Evolutionary conservation across 2,113 vertebrate species (phyloP).

Genomic region (Pao palembangensis): DNA sequence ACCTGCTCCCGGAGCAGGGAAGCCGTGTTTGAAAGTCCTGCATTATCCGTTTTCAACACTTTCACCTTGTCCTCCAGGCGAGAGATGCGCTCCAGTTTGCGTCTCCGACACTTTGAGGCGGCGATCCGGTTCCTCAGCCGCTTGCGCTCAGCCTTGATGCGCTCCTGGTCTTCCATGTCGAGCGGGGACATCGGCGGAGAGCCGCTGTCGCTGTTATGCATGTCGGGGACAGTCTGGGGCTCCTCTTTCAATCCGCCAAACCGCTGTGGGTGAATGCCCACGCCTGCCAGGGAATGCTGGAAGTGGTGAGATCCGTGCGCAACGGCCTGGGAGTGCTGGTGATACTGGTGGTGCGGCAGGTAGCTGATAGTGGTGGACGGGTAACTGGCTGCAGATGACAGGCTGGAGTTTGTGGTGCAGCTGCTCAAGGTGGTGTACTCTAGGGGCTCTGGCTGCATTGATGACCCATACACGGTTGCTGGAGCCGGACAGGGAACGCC

Average conservation of each 20-base stretch:
- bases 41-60: slow-evolving; percentile 86
- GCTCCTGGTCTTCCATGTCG: slow-evolving; percentile 89
- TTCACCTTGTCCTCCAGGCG: slow-evolving; percentile 92
- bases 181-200: slow-evolving; percentile 87
- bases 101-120: slow-evolving; percentile 88
- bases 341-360: slow-evolving; percentile 78
- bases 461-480: slow-evolving; percentile 71
- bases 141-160: slow-evolving; percentile 89
- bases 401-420: slow-evolving; percentile 70
- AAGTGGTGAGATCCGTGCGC: slow-evolving; percentile 73
- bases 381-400: slow-evolving; percentile 72
- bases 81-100: slow-evolving; percentile 91
- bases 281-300: slow-evolving; percentile 64
- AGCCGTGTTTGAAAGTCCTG: slow-evolving; percentile 84
- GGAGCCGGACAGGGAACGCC: slow-evolving; percentile 70
- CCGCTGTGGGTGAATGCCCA: slow-evolving; percentile 66
- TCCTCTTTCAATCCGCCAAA: slow-evolving; percentile 82
- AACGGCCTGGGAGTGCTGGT: slow-evolving; percentile 74
- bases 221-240: slow-evolving; percentile 86
- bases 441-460: slow-evolving; percentile 77
- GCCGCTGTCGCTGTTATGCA: slow-evolving; percentile 78
- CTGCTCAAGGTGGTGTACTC: slow-evolving; percentile 87
- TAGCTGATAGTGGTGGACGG: slow-evolving; percentile 77
- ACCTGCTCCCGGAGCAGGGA: slow-evolving; percentile 87
- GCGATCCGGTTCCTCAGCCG: slow-evolving; percentile 86